Evolutionary conservation across 2,797 vertebrate species (phyloP).

Genomic region (Simalia tracyae): DNA sequence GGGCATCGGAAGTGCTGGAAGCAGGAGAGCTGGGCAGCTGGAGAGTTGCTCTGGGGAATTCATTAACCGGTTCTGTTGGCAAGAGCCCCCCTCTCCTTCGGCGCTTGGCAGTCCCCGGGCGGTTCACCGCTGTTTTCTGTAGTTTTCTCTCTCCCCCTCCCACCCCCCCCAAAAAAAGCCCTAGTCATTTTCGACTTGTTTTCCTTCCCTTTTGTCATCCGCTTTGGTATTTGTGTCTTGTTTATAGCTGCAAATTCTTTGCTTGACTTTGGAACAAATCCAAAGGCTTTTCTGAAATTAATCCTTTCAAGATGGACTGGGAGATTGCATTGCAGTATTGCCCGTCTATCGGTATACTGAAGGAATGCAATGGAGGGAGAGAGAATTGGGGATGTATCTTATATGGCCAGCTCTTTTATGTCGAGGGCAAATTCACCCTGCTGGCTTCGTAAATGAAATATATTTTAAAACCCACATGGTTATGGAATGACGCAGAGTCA

Average conservation of each 20-base stretch:
- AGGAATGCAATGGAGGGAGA: background rate
- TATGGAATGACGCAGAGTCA: background rate
- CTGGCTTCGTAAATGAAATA: background rate
- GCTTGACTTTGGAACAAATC: constrained; percentile 26
- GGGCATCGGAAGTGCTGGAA: too few species aligned
- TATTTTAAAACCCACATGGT: background rate
- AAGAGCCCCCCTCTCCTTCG: too few species aligned
- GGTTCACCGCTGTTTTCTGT: too few species aligned
- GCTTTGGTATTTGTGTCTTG: constrained; percentile 40
- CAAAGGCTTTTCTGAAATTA: constrained; percentile 15
- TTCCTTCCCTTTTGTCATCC: constrained; percentile 21
- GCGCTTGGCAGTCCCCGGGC: too few species aligned
- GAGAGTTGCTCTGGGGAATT: too few species aligned
- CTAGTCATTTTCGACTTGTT: too few species aligned
- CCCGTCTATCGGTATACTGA: background rate
- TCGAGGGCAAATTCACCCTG: background rate
- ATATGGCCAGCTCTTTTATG: background rate
- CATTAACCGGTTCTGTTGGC: too few species aligned
- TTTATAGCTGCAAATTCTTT: constrained; percentile 28
- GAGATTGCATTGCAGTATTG: background rate
- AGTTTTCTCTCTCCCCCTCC: too few species aligned
- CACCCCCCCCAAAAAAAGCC: too few species aligned
- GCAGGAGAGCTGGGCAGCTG: too few species aligned
- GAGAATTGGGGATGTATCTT: fast-evolving
- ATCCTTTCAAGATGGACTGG: constrained; percentile 24